Percentiles rank a stretch among this genome's conserved stretches.
phyloP scores from a whole-genome alignment of 2,888 invertebrate species.

The Microctonus hyperodae region DNA sequence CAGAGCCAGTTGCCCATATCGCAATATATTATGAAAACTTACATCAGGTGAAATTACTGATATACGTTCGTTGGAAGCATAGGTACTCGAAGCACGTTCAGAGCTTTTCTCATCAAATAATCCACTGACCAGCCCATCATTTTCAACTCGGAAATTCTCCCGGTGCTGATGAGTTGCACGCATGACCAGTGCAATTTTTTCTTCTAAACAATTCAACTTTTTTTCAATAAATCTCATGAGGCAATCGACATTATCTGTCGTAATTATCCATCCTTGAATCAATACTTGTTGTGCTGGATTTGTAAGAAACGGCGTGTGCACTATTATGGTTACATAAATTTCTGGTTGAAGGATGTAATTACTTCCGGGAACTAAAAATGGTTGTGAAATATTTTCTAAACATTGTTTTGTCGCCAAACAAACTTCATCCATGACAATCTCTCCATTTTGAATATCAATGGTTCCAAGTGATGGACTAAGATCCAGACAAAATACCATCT shows the following conservation, averaged over 20 bases:
- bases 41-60: conserved; percentile 73
- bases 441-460: conserved; percentile 70
- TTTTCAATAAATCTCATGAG: conserved; percentile 68
- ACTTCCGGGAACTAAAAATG: conserved; percentile 76
- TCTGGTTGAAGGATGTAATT: conserved; percentile 69
- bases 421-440: conserved; percentile 71
- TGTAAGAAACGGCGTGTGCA: conserved; percentile 77
- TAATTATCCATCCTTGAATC: conserved; percentile 74
- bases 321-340: conserved; percentile 78
- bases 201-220: conserved; percentile 70
- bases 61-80: conserved; percentile 61
- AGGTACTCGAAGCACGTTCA: conserved; percentile 58
- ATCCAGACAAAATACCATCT: conserved; percentile 78
- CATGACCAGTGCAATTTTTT: conserved; percentile 68
- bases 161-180: conserved; percentile 67
- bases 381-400: conserved; percentile 67
- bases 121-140: conserved; percentile 66
- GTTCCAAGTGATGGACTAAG: conserved; percentile 79
- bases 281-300: conserved; percentile 77
- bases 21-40: conserved; percentile 78
- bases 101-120: conserved; percentile 66
- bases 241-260: conserved; percentile 67
- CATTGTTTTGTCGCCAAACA: conserved; percentile 67
- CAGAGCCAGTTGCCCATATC: conserved; percentile 78
- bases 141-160: conserved; percentile 65